Percentiles rank a stretch among this genome's conserved stretches.
Conservation (phyloP, 2,888 invertebrate genomes). For the Ennomos erosarius region DNA sequence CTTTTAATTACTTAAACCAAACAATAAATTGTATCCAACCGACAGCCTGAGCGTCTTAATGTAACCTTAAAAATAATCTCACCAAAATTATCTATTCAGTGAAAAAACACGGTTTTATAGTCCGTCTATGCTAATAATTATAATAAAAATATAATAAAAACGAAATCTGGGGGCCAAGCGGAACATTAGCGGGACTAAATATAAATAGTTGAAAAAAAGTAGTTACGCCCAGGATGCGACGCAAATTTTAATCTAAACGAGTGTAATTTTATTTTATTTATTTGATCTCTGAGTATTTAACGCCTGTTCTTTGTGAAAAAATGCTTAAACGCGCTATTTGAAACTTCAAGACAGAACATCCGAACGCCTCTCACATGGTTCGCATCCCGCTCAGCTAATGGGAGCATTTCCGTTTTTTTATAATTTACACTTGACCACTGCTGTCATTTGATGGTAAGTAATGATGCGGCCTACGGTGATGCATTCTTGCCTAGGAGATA, state of each 20-base stretch:
- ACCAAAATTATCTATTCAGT: conserved; percentile 19
- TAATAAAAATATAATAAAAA: conserved; percentile 42
- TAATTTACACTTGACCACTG: no score
- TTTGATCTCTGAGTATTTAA: conserved; percentile 11
- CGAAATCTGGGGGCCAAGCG: conserved; percentile 43
- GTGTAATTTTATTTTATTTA: conserved; percentile 13
- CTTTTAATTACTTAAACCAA: conserved; percentile 20
- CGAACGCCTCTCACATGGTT: no score
- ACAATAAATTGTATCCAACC: conserved; percentile 30
- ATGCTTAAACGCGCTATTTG: no score
- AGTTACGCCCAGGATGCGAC: conserved; percentile 29
- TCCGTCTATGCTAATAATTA: conserved; percentile 53
- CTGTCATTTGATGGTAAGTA: no score
- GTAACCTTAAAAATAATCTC: conserved; percentile 33
- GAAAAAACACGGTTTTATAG: conserved; percentile 40
- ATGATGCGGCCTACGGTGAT: no score
- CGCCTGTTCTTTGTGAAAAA: background rate
- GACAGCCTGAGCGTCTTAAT: conserved; percentile 30
- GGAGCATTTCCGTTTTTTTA: no score
- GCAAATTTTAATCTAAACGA: conserved; percentile 12
- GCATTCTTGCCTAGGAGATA: no score
- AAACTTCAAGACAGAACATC: no score
- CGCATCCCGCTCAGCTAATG: no score
- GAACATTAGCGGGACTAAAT: conserved; percentile 27
- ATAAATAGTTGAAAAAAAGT: conserved; percentile 12